Evolutionary conservation across 2,888 invertebrate genomes (phyloP).

Genomic region (Tromatobia lineatoria): DNA sequence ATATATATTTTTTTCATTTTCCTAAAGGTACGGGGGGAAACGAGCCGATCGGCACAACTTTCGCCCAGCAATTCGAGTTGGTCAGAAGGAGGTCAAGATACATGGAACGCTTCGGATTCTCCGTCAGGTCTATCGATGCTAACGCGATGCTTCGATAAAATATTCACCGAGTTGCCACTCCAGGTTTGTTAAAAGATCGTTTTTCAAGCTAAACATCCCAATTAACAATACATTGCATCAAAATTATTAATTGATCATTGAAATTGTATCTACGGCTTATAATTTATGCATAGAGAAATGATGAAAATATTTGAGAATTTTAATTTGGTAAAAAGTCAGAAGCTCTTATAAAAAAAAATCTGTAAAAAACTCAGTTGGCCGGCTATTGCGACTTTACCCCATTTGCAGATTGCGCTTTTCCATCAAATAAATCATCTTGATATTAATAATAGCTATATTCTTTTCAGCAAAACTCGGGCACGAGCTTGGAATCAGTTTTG

Average conservation of each 20-base stretch:
- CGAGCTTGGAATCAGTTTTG: slow-evolving; percentile 93
- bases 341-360: no score
- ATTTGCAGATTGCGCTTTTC: not conserved
- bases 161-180: slow-evolving; percentile 89
- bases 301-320: no score
- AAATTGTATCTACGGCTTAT: no score
- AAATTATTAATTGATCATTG: no score
- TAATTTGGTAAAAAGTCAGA: no score
- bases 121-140: slow-evolving; percentile 87
- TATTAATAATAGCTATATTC: slow-evolving; percentile 32
- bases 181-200: slow-evolving; percentile 80
- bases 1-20: slow-evolving; percentile 44
- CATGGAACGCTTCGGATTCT: slow-evolving; percentile 77
- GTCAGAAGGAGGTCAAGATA: slow-evolving; percentile 78
- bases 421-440: not conserved
- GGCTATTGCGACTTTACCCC: no score
- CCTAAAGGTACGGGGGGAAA: slow-evolving; percentile 53
- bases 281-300: no score
- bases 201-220: no score
- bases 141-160: slow-evolving; percentile 89
- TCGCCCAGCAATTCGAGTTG: slow-evolving; percentile 69
- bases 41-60: slow-evolving; percentile 68
- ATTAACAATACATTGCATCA: no score
- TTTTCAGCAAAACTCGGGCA: slow-evolving; percentile 88
- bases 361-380: no score